Base-by-base conservation (phyloP, 2,113 vertebrate species). In the Pygathrix nemaeus region DNA sequence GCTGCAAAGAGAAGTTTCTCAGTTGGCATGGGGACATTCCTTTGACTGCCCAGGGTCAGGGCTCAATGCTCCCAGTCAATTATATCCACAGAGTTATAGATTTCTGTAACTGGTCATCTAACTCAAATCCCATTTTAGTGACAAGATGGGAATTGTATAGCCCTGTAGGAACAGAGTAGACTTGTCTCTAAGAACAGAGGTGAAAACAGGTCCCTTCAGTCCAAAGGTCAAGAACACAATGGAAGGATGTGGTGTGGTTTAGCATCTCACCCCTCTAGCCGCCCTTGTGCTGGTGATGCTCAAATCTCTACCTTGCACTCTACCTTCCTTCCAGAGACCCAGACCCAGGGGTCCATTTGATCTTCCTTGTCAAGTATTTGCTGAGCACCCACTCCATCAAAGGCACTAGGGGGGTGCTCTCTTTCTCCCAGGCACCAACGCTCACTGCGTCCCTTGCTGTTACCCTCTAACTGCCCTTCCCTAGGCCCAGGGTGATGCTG, bases 381-480 rank as follows among this genome's bases (percentile, higher is more conserved):
- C 72, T 48, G 66, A 89, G 23, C 27, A 59, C 50, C 12, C 16
- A 8, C 59, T 59, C 2, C 1, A 1, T 38, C 43, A 16, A 59
- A 27, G 23, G 21, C 27, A 6, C 45, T 14, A 55, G 40, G 18
- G 5, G 61, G 0, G 38, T 73, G 70, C 16, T 94, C 35, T 23
- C 83, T 4, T n/a, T n/a, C 9, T 59, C 90, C 25, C 32, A 2
- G 64, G 40, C 23, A 17, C 0, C 0, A 11, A 40, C 0, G 13
- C 23, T 50, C 40, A 52, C 52, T 1, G 4, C 1, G n/a, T 8
- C 45, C 25, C 38, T n/a, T 30, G 23, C 75, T 75, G 32, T 45
- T 23, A 55, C 48, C 21, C 13, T 13, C 43, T 5, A 9, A 1
- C 14, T 30, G 38, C 38, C 21, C 45, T 66, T 75, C 27, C 68